These are phyloP conservation scores for Willisornis vidua DNA, from an alignment of 2,113 vertebrate genomes.

Conservation along the genomic window DNA sequence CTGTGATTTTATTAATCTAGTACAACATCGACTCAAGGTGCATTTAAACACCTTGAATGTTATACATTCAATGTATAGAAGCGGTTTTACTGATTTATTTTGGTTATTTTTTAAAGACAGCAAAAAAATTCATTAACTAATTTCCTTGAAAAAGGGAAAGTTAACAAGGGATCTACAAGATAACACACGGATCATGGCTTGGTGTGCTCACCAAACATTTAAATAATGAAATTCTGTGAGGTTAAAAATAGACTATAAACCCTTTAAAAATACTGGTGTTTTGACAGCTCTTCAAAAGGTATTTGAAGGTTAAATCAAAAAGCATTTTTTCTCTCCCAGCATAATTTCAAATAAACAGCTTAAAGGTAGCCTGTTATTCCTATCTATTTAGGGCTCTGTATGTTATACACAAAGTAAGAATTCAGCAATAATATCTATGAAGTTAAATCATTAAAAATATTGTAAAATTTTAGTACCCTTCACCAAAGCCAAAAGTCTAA, in stretches of 20 bases:
- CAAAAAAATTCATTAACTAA: background rate
- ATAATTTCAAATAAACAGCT: background rate
- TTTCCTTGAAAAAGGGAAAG: background rate
- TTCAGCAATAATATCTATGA: background rate
- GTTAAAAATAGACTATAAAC: background rate
- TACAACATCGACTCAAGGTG: background rate
- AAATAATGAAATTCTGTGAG: background rate
- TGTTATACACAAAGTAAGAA: background rate
- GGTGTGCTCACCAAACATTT: background rate
- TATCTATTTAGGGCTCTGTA: background rate
- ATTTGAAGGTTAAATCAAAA: slow-evolving; percentile 9
- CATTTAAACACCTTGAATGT: background rate
- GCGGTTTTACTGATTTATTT: background rate
- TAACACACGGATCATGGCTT: background rate
- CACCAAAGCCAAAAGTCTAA: background rate
- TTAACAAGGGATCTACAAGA: background rate
- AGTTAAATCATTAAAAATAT: background rate
- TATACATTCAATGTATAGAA: background rate
- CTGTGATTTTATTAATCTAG: background rate
- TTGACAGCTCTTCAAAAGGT: background rate
- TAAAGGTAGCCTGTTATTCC: background rate
- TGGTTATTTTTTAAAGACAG: accelerated
- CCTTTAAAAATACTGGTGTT: background rate
- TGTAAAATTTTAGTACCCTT: background rate
- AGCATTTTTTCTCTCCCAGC: background rate